Evolutionary conservation across 2,888 invertebrate genomes (phyloP), one percentile per base, ranked within the genome.

Genomic region (Cheilosia impressa): DNA sequence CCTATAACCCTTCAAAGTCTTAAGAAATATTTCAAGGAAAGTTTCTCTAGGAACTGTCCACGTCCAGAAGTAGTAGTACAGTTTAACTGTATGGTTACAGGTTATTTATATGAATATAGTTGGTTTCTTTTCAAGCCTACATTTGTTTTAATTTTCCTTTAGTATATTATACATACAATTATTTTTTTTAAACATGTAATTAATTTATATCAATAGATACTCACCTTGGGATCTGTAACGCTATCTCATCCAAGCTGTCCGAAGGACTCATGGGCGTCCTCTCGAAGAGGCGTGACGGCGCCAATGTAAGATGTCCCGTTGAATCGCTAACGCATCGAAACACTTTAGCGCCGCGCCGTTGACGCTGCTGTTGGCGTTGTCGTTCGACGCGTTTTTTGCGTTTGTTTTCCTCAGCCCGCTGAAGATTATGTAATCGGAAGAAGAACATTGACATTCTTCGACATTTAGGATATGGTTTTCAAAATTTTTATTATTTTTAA

Each of bases 361-460:
- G 92, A 62, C 93, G 92, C 85, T 92, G 91, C 88, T 92, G 91
- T 50, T 92, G 92, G 13, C 92, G 91, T 79, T 93, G 92, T 68
- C 92, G 91, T 87, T 92, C 92, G 73, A 88, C 92, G 89, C 94
- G 93, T 90, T 94, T 94, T 91, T 95, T 95, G 88, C 95, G 94
- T 91, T 95, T 95, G 90, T 94, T 94, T 93, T 96, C 96, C 93
- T 96, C 96, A 92, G 96, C 96, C 88, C 97, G 95, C 93, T 96
- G 97, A 92, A 96, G 95, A 94, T 97, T 97, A 95, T 97, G 97
- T 92, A 97, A 95, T 90, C 97, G 97, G 93, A 97, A 97, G 96
- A 97, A 97, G 95, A 97, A 97, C 95, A 97, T 95, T 94, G 97
- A 97, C 97, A 97, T 97, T 94, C 95, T 96, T 93, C 90, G 89